Base-by-base conservation (phyloP, 2,797 vertebrate species). In the Anolis apletophallus region DNA sequence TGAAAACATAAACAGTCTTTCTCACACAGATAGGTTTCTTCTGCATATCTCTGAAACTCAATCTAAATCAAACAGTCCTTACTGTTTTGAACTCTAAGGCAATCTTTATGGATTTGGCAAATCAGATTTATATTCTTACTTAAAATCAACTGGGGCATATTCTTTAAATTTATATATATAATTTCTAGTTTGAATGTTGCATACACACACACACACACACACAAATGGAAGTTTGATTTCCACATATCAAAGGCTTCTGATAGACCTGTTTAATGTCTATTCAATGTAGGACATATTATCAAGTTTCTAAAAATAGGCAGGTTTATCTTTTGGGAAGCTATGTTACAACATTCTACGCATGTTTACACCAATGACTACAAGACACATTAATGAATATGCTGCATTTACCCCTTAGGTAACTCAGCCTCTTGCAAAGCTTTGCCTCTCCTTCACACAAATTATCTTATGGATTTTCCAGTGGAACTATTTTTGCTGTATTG, bases 31-130 rank as follows among this genome's bases (percentile, higher is more conserved):
- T n/a, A n/a, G 61, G 26, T 26, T 29, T 64, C 4, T 7, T 81
- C 9, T 80, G 67, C 71, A 78, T n/a, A 80, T 80, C 29, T 19
- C 0, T 12, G 84, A 91, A 83, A 55, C 57, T 55, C 80, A 84
- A 72, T 2, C 86, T 91, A 72, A n/a, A n/a, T n/a, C n/a, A n/a
- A n/a, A n/a, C 76, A 88, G 72, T 90, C 87, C 88, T 81, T 87
- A n/a, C 84, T 89, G 83, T 34, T 87, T 19, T 80, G 83, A 89
- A 87, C 90, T 71, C 78, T 92, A 86, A 52, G 89, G 81, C 85
- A 69, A 82, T 81, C 64, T 71, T 93, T 88, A 79, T 92, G 86
- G 26, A 55, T 84, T 86, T 87, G 90, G 40, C 4, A 57, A 90
- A 88, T 90, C 88, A 88, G 89, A 52, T 87, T 90, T 67, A 73